Conservation (phyloP, 2,888 invertebrate species). For the Mythimna vitellina region DNA sequence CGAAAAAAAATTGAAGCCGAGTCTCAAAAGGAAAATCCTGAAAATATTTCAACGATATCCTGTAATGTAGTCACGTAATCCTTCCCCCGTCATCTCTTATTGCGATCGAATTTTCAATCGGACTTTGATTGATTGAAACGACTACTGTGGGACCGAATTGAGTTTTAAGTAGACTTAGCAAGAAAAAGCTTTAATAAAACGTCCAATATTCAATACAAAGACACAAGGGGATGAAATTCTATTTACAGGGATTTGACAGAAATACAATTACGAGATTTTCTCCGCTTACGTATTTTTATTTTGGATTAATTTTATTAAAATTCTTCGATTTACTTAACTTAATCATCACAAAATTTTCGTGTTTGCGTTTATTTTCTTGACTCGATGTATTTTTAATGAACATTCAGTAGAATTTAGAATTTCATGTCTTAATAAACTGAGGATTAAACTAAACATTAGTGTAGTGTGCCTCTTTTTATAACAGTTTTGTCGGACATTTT, state of each 20-base stretch:
- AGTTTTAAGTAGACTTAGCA: conserved; percentile 85
- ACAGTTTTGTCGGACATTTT: conserved; percentile 21
- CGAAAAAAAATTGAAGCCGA: conserved; percentile 35
- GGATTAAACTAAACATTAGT: conserved; percentile 19
- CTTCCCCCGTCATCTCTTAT: conserved; percentile 84
- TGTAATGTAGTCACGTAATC: conserved; percentile 85
- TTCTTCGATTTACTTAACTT: conserved; percentile 55
- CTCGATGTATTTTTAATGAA: conserved; percentile 52
- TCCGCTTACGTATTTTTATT: conserved; percentile 64
- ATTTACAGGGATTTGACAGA: conserved; percentile 79
- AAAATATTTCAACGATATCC: conserved; percentile 73
- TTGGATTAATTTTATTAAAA: conserved; percentile 64
- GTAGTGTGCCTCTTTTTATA: conserved; percentile 6
- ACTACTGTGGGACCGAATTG: conserved; percentile 80
- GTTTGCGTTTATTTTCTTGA: conserved; percentile 48
- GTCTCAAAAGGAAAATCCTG: conserved; percentile 37
- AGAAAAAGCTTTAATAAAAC: conserved; percentile 85
- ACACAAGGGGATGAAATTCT: conserved; percentile 81
- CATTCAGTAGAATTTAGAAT: conserved; percentile 48
- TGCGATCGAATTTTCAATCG: conserved; percentile 87
- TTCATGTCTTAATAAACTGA: conserved; percentile 44
- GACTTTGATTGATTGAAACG: conserved; percentile 88
- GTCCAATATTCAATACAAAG: conserved; percentile 82
- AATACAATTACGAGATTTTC: conserved; percentile 77
- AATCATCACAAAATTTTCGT: conserved; percentile 50